These are phyloP conservation scores for Callyntrura guangdongensis DNA, from an alignment of 2,888 invertebrate species.

Conservation along the genomic window DNA sequence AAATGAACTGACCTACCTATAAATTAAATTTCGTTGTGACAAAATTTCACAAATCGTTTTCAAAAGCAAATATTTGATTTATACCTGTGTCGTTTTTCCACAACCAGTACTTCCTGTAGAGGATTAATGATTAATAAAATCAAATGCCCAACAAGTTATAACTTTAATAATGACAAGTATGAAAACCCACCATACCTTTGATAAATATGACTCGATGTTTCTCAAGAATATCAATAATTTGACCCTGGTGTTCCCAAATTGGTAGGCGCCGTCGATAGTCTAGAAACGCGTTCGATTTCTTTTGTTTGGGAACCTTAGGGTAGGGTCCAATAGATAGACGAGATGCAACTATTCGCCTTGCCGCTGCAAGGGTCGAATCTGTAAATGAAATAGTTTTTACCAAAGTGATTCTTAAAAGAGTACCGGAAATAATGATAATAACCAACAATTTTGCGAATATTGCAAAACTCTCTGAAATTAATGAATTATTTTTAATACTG, in stretches of 20 bases:
- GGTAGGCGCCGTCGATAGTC: slow-evolving; percentile 89
- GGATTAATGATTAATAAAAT: background rate
- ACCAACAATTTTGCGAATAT: no score
- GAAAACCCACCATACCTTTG: slow-evolving; percentile 87
- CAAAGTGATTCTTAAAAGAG: background rate
- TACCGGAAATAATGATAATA: no score
- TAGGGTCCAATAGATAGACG: slow-evolving; percentile 61
- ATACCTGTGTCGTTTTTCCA: slow-evolving; percentile 96
- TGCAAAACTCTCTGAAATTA: no score
- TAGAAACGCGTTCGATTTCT: slow-evolving; percentile 54
- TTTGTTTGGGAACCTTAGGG: slow-evolving; percentile 77
- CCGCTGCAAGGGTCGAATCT: background rate
- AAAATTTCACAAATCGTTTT: slow-evolving; percentile 50
- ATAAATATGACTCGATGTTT: slow-evolving; percentile 90
- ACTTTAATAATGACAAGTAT: background rate
- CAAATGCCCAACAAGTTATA: no score
- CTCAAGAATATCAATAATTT: slow-evolving; percentile 90
- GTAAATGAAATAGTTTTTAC: background rate
- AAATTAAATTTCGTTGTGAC: slow-evolving; percentile 1
- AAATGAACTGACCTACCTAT: slow-evolving; percentile 94
- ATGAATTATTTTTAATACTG: no score
- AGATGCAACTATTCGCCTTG: slow-evolving; percentile 23
- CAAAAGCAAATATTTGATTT: slow-evolving; percentile 65
- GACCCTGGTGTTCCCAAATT: slow-evolving; percentile 89
- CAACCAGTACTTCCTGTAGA: slow-evolving; percentile 93